Evolutionary conservation across 2,113 vertebrate genomes (phyloP), one percentile per base, ranked within the genome.

Genomic region (Stegostoma tigrinum): DNA sequence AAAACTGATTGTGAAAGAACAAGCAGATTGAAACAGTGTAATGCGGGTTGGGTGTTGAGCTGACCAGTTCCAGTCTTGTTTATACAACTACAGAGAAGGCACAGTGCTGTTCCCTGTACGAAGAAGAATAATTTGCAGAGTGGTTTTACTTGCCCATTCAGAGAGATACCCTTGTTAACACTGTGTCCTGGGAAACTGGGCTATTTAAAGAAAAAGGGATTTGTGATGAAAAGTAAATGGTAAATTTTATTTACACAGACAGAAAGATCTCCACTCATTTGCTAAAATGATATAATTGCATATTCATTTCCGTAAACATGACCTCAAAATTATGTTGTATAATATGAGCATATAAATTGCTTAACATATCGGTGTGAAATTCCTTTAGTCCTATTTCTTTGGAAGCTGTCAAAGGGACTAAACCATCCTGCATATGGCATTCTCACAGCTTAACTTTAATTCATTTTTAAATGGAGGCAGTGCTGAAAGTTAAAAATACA

Each of bases 201-300:
- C 5, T 83, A 19, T 42, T 83, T 45, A 21, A 45, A 83, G 19
- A 90, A 90, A 55, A 90, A 34, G 86, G 24, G 12, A 30, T 55
- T 89, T 55, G 30, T 10, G 19, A 8, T 30, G 86, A 61, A 30
- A 90, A 90, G n/a, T 61, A 55, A 61, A 34, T 90, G 48, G 38
- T 38, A 90, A 30, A 17, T 90, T 90, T 64, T 64, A 90, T 61
- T 90, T 90, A 17, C 10, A 90, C 52, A 61, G 12, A 90, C 30
- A 90, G 86, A 52, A 61, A 90, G 6, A 55, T 61, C 52, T 48
- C 30, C 0, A 24, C 45, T 55, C 27, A 61, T 55, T 61, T 34
- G 24, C 52, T 61, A 90, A 55, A 90, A 90, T 61, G 15, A 52
- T 27, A 87, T 87, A 87, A 90, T 90, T 90, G 34, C 87, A 90